A percentile compares a stretch with the other conserved stretches of the same genome.
Conservation (phyloP, 64 coral and sea anemone species). For the Trachythela sp. region DNA sequence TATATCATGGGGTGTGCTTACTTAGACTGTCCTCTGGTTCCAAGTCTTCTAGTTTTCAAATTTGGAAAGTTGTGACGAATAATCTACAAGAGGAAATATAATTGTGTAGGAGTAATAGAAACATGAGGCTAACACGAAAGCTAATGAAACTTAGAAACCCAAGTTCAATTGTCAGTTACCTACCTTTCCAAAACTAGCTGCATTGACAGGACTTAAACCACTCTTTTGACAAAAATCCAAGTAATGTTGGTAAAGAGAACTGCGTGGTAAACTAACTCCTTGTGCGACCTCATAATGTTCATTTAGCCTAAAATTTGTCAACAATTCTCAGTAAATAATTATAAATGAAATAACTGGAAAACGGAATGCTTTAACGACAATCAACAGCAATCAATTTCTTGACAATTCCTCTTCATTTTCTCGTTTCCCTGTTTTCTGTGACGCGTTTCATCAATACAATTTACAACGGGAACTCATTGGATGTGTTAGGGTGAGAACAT, state of each 20-base stretch:
- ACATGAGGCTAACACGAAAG: neutral
- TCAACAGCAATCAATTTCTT: too few relatives aligned
- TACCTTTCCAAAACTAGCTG: constrained; percentile 97
- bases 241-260: constrained; percentile 85
- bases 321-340: neutral
- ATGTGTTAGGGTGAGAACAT: too few relatives aligned
- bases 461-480: neutral
- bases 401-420: too few relatives aligned
- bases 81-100: constrained; percentile 54
- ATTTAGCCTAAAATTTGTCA: constrained; percentile 57
- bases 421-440: too few relatives aligned
- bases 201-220: constrained; percentile 85
- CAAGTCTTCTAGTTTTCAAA: constrained; percentile 88
- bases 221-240: constrained; percentile 98
- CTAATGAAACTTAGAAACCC: neutral
- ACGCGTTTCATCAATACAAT: neutral
- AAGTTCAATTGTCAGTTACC: neutral
- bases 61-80: constrained; percentile 97
- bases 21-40: constrained; percentile 96
- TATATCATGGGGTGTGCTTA: constrained; percentile 37
- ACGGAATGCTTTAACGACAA: too few relatives aligned
- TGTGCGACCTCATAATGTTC: constrained; percentile 93
- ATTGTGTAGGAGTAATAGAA: neutral
- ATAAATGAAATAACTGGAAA: too few relatives aligned
- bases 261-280: constrained; percentile 88